phyloP scores from a whole-genome alignment of 2,888 invertebrate species.

The Hymenopus coronatus region DNA sequence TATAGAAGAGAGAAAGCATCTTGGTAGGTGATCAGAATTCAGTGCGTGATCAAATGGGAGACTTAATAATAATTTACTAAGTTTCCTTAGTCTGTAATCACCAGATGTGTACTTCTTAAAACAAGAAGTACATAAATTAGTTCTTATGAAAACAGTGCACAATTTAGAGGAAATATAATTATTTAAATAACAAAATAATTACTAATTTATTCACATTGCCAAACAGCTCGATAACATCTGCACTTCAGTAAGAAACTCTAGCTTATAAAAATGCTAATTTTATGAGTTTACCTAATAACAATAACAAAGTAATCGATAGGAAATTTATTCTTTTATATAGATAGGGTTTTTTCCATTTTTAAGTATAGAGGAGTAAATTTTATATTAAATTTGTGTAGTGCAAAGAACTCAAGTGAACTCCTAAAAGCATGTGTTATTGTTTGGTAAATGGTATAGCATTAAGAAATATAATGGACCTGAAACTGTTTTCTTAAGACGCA shows the following conservation, averaged over 20 bases:
- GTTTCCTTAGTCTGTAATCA: neutral
- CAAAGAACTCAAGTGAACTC: slow-evolving; percentile 1
- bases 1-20: neutral
- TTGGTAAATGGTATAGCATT: slow-evolving; percentile 3
- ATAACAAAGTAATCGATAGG: neutral
- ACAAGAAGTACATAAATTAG: neutral
- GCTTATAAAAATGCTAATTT: neutral
- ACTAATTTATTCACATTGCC: neutral
- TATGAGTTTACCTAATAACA: neutral
- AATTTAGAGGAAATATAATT: neutral
- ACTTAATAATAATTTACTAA: neutral
- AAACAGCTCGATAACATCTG: neutral
- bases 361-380: neutral
- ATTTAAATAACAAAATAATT: neutral
- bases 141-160: neutral
- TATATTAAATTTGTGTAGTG: slow-evolving; percentile 15
- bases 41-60: neutral
- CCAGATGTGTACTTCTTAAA: neutral
- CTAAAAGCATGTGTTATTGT: neutral
- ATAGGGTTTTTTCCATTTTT: neutral
- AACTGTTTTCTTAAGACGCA: neutral
- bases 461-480: neutral
- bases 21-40: neutral
- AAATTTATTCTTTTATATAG: neutral
- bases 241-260: neutral